These are phyloP conservation scores for Margaritifera margaritifera DNA, from an alignment of 2,888 invertebrate genomes.

Conservation along the genomic window DNA sequence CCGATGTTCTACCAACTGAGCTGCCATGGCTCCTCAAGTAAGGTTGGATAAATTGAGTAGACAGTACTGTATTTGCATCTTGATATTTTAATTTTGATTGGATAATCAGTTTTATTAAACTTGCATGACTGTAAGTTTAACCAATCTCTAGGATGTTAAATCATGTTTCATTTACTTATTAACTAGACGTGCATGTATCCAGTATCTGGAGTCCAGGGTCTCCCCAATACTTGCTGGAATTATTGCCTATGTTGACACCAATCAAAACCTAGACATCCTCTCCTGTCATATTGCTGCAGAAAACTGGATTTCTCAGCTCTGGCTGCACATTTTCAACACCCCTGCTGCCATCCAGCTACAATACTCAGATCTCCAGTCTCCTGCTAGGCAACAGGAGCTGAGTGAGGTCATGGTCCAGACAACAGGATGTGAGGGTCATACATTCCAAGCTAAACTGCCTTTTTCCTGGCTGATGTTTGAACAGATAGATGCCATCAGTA, in stretches of 20 bases:
- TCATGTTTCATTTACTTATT: no score
- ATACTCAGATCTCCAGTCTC: constrained; percentile 19
- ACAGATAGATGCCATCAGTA: constrained; percentile 5
- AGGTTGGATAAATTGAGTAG: no score
- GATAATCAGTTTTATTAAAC: no score
- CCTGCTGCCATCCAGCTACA: constrained; percentile 37
- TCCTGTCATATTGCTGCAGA: constrained; percentile 7
- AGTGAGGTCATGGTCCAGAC: constrained; percentile 34
- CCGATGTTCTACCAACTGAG: no score
- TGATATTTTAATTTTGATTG: no score
- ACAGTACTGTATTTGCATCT: no score
- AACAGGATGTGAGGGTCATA: constrained; percentile 17
- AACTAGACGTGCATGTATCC: constrained; percentile 51
- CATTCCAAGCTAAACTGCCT: constrained; percentile 30
- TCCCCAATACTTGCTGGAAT: constrained; percentile 62
- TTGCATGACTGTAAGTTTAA: no score
- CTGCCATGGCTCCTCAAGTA: no score
- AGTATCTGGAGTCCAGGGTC: constrained; percentile 59
- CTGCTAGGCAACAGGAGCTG: constrained; percentile 22
- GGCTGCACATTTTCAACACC: constrained; percentile 51
- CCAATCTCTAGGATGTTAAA: no score
- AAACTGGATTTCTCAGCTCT: constrained; percentile 50
- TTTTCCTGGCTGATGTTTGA: constrained; percentile 46
- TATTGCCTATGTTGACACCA: constrained; percentile 61
- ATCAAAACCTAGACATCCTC: constrained; percentile 60